Percentiles rank a stretch among this genome's conserved stretches.
These are phyloP conservation scores for Champsocephalus gunnari DNA, from an alignment of 2,797 vertebrate genomes.

Conservation along the genomic window DNA sequence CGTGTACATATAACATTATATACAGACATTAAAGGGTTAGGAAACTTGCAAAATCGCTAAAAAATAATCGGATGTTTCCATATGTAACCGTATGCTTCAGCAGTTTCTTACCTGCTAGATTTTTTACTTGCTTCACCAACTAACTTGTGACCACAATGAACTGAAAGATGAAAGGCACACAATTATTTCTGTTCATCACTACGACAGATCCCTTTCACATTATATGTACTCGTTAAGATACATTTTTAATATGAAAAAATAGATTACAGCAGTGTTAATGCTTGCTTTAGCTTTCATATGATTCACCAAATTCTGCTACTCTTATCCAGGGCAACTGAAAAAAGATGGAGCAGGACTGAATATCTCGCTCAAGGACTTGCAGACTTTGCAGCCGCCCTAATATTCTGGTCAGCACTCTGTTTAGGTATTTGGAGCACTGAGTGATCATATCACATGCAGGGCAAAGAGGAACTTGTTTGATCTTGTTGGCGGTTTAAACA, in stretches of 20 bases:
- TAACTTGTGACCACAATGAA: not conserved
- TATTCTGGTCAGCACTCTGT: constrained; percentile 35
- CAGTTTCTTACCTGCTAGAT: not conserved
- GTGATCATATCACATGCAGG: constrained; percentile 20
- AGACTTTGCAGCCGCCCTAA: constrained; percentile 27
- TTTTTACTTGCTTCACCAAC: not conserved
- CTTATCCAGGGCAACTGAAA: not conserved
- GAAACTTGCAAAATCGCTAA: not conserved
- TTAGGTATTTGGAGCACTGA: constrained; percentile 11
- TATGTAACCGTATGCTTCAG: too few species aligned
- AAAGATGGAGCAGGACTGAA: not conserved
- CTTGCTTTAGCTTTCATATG: not conserved
- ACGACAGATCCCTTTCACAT: not conserved
- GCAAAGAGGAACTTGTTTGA: not conserved
- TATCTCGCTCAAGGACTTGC: constrained; percentile 17
- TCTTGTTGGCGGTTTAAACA: constrained; percentile 12
- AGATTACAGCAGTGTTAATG: not conserved
- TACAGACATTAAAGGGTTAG: not conserved
- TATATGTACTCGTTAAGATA: not conserved
- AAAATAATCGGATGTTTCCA: too few species aligned
- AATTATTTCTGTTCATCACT: not conserved
- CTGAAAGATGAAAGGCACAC: not conserved
- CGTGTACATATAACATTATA: not conserved
- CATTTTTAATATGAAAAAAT: not conserved
- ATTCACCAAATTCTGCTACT: not conserved